phyloP scores from a whole-genome alignment of 2,113 vertebrate species.

The Channa argus region DNA sequence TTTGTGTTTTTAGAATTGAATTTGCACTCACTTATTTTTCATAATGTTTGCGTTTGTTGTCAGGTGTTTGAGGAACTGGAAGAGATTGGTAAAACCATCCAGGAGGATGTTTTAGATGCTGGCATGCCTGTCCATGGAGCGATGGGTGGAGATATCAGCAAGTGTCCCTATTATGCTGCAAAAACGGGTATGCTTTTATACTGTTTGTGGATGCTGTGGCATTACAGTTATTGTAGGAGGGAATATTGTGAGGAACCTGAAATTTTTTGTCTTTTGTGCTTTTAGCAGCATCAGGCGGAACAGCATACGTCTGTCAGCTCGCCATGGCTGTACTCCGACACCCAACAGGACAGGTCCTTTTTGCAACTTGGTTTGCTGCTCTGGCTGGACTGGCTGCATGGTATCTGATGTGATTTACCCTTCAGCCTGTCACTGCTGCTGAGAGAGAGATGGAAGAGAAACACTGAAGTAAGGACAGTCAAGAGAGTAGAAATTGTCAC shows the following conservation, averaged over 20 bases:
- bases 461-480: not conserved
- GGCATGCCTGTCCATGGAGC: slow-evolving; percentile 84
- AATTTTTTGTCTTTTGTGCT: slow-evolving; percentile 14
- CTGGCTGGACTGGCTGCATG: slow-evolving; percentile 88
- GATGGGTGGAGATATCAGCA: slow-evolving; percentile 87
- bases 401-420: slow-evolving; percentile 89
- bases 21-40: no score
- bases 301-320: slow-evolving; percentile 80
- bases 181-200: slow-evolving; percentile 80
- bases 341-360: slow-evolving; percentile 87
- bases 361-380: slow-evolving; percentile 86
- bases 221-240: not conserved
- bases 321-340: slow-evolving; percentile 82
- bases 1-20: no score
- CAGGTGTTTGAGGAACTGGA: slow-evolving; percentile 96
- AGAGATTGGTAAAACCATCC: slow-evolving; percentile 83
- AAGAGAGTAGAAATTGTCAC: slow-evolving; percentile 15
- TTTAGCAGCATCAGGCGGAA: slow-evolving; percentile 78
- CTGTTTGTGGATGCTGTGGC: not conserved
- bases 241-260: not conserved
- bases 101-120: slow-evolving; percentile 84
- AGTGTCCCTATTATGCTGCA: slow-evolving; percentile 92
- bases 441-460: slow-evolving; percentile 15
- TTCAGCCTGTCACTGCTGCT: slow-evolving; percentile 22
- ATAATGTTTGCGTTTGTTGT: not conserved